A percentile compares a stretch with the other conserved stretches of the same genome.
These are phyloP conservation scores for Emydoidea blandingii DNA, from an alignment of 2,797 vertebrate genomes.

Conservation along the genomic window DNA sequence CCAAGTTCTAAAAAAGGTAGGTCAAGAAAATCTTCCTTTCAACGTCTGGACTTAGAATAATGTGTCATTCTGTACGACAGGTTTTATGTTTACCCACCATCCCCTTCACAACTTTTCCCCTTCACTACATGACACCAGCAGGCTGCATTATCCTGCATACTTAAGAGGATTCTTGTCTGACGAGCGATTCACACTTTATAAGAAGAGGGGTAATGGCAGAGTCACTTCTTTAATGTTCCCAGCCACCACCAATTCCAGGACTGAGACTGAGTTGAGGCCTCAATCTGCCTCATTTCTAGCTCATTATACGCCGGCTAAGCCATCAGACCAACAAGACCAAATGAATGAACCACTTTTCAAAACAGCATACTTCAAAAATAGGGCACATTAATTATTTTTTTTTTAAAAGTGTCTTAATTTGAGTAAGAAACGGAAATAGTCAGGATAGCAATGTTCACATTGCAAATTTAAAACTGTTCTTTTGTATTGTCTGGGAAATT, in stretches of 20 bases:
- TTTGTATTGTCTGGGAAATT: background rate
- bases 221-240: background rate
- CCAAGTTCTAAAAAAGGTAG: rapidly evolving
- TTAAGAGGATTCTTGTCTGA: background rate
- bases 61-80: background rate
- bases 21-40: background rate
- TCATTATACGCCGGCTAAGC: background rate
- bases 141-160: background rate
- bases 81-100: background rate
- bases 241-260: background rate
- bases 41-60: background rate
- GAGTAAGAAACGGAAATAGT: background rate
- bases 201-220: background rate
- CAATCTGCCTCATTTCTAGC: background rate
- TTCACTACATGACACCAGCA: background rate
- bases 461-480: background rate
- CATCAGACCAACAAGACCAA: background rate
- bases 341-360: background rate
- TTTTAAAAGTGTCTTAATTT: background rate
- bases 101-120: background rate
- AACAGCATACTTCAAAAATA: background rate
- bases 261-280: background rate
- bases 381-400: background rate
- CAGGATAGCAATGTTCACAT: background rate
- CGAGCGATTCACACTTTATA: background rate